Conservation (phyloP, 1,140 invertebrate genomes). For the Galleria mellonella region DNA sequence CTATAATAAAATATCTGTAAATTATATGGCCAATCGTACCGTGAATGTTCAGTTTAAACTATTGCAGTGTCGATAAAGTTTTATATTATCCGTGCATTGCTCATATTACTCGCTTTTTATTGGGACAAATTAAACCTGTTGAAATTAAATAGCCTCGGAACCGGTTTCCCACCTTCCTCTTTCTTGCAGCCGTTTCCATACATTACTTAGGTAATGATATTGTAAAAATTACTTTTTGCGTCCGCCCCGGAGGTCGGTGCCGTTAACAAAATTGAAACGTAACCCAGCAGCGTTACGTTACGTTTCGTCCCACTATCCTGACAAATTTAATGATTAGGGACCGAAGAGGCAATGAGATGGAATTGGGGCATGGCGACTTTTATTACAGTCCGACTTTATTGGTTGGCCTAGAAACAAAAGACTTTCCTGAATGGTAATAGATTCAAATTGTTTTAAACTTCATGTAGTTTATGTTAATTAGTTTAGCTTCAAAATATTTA, state of each 20-base stretch:
- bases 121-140: conserved; percentile 9
- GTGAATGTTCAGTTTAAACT: background rate
- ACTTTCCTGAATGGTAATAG: no score
- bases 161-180: background rate
- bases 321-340: background rate
- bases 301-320: background rate
- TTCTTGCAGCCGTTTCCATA: background rate
- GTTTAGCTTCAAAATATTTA: no score
- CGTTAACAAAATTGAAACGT: conserved; percentile 1
- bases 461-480: no score
- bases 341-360: background rate
- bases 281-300: background rate
- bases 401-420: no score
- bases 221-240: background rate
- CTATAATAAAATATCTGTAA: no score
- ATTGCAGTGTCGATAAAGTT: conserved; percentile 16
- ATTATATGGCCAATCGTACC: background rate
- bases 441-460: no score
- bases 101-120: conserved; percentile 19
- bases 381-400: no score
- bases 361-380: no score
- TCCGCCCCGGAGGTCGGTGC: background rate
- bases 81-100: conserved; percentile 13
- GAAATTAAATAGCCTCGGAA: background rate
- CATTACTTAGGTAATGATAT: background rate